A percentile compares a stretch with the other conserved stretches of the same genome.
These are phyloP conservation scores for Phalloptychus januarius DNA, from an alignment of 2,797 vertebrate species.

Conservation along the genomic window DNA sequence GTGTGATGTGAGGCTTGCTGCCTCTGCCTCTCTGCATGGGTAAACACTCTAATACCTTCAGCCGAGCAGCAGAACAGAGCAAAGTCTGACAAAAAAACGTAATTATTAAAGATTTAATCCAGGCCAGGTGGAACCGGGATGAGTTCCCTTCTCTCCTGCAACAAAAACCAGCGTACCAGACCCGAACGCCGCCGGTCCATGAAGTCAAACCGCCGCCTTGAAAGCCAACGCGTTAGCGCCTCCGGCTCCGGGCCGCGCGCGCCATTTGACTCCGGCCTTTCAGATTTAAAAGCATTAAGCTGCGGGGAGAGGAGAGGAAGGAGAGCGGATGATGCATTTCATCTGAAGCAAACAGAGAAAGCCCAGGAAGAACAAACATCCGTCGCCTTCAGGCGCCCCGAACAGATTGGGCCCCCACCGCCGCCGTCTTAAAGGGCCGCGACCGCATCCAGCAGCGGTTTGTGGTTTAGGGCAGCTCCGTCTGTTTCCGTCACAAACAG, in stretches of 20 bases:
- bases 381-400: constrained; percentile 3
- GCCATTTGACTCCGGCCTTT: constrained; percentile 3
- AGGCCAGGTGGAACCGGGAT: constrained; percentile 18
- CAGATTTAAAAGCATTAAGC: constrained; percentile 26
- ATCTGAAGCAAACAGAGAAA: constrained; percentile 16
- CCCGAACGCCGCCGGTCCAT: background rate
- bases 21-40: constrained; percentile 5
- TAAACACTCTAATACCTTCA: constrained; percentile 22
- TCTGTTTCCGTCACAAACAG: constrained; percentile 28
- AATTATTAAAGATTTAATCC: constrained; percentile 5
- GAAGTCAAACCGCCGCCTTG: constrained; percentile 24
- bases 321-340: constrained; percentile 7
- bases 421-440: background rate
- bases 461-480: constrained; percentile 8
- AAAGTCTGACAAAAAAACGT: constrained; percentile 1
- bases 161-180: background rate
- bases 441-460: constrained; percentile 6
- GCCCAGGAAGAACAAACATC: constrained; percentile 9
- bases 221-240: constrained; percentile 23
- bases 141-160: background rate
- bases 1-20: constrained; percentile 4
- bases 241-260: constrained; percentile 7
- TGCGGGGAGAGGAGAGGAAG: constrained; percentile 5
- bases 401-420: background rate
- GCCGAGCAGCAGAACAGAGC: constrained; percentile 5